Percentiles rank a stretch among this genome's conserved stretches.
Evolutionary conservation across 2,888 invertebrate species (phyloP).

Genomic region (Serrognathus titanus): DNA sequence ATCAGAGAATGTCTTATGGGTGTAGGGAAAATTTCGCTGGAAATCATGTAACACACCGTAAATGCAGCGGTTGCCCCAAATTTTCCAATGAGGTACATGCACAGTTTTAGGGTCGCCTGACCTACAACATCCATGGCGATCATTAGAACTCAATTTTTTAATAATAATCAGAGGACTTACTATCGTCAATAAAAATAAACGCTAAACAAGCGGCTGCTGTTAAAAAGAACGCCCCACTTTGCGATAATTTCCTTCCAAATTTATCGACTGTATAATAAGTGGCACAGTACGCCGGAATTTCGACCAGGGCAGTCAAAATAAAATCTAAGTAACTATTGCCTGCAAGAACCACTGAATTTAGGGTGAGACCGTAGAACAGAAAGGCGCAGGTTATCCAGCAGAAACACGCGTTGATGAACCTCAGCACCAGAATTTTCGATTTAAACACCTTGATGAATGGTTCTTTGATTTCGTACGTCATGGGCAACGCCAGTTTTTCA

Average conservation of each 20-base stretch:
- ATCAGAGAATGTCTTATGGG: conserved; percentile 60
- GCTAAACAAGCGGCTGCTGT: conserved; percentile 60
- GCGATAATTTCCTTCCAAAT: conserved; percentile 61
- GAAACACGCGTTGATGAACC: conserved; percentile 65
- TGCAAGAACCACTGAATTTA: conserved; percentile 71
- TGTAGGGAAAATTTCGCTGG: conserved; percentile 68
- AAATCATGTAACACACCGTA: conserved; percentile 63
- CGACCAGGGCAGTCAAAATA: conserved; percentile 63
- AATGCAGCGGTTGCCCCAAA: conserved; percentile 64
- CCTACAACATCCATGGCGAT: conserved; percentile 46
- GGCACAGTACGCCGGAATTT: conserved; percentile 69
- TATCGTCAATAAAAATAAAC: conserved; percentile 56
- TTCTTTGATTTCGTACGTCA: conserved; percentile 18
- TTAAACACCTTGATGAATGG: conserved; percentile 45
- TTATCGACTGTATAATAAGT: conserved; percentile 62
- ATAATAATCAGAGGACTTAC: conserved; percentile 44
- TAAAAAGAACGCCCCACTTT: conserved; percentile 60
- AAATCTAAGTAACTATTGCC: conserved; percentile 78
- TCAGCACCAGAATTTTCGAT: conserved; percentile 53
- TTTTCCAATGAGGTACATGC: conserved; percentile 60
- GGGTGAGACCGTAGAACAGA: conserved; percentile 75
- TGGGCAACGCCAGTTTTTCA: conserved; percentile 32
- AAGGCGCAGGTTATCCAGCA: conserved; percentile 79
- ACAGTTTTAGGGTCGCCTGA: conserved; percentile 51
- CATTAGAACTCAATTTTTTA: neutral